Conservation (phyloP, 1,140 invertebrate genomes). For the Eumeta japonica region DNA sequence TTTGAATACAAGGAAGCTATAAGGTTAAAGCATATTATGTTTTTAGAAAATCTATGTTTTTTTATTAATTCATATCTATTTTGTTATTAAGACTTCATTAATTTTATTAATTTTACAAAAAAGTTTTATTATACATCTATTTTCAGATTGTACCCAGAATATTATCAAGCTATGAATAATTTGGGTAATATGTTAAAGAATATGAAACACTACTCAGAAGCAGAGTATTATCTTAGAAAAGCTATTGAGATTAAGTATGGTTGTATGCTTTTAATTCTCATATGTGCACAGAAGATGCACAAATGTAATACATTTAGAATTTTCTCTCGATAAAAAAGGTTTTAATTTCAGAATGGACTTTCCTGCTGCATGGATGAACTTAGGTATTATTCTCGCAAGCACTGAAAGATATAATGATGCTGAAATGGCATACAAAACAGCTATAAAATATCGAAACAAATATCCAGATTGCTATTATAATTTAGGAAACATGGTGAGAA, state of each 20-base stretch:
- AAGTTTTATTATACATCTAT: no score
- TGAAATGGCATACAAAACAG: constrained; percentile 76
- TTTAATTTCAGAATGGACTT: constrained; percentile 61
- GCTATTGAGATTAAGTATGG: constrained; percentile 77
- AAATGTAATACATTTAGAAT: no score
- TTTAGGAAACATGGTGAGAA: constrained; percentile 77
- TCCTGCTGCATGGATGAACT: constrained; percentile 96
- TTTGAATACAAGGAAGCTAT: constrained; percentile 78
- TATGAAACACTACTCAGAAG: constrained; percentile 68
- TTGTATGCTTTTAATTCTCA: constrained; percentile 3
- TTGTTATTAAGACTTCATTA: constrained; percentile 2
- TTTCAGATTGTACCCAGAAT: constrained; percentile 78
- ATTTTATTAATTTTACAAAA: no score
- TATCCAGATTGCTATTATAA: constrained; percentile 96
- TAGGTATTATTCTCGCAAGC: constrained; percentile 85
- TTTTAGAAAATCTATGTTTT: constrained; percentile 6
- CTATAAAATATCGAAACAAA: constrained; percentile 70
- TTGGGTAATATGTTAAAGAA: constrained; percentile 90
- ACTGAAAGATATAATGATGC: constrained; percentile 72
- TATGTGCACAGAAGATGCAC: background rate
- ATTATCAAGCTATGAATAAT: constrained; percentile 97
- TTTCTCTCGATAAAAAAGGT: background rate
- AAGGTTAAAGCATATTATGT: constrained; percentile 48
- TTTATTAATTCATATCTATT: background rate
- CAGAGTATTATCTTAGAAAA: constrained; percentile 72